Base-by-base conservation (phyloP, 1,140 invertebrate species). In the Drosophila mauritiana region DNA sequence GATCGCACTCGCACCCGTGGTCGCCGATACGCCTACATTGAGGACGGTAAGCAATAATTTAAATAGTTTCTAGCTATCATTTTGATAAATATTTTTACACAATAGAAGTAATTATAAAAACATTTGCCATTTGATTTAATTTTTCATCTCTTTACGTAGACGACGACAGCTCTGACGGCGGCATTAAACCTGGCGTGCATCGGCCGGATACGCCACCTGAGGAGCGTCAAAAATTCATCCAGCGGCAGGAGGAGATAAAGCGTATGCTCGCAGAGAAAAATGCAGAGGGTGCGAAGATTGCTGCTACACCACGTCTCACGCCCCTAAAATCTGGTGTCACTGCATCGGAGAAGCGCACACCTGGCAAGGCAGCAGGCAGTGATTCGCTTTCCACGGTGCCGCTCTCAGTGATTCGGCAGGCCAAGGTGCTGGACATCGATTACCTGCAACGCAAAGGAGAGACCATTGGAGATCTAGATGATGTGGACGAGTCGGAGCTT, bases 21-120 rank as follows among this genome's bases (percentile, higher is more conserved):
- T 2, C 94, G 95, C 31, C 95, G 95, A 80, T 95, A 96, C 45
- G 96, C 95, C 77, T 96, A 96, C 83, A 93, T 95, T 39, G 95
- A 96, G 10, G 82, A 92, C 42, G 92, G 91, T 58, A 17, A 68
- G 64, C 64, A 7, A n/a, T 54, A 15, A 15, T 12, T 15, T 0
- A 1, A 15, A 15, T 40, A 40, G 0, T 13, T 8, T 15, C 27
- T 12, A 8, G 15, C 1, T 10, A 31, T 31, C 31, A 31, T 8
- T 8, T 0, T 8, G 31, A 31, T 10, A 31, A 31, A 10, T 1
- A 34, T 13, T 39, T 39, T 39, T 13, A 13, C 3, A 13, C 4
- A 3, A 39, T 4, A 13, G 13, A 13, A 39, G 12, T 13, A 13
- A 39, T 39, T 13, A 12, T 39, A 39, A 3, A 13, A 1, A 4